These are phyloP conservation scores for Stenurella melanura DNA, from an alignment of 2,888 invertebrate genomes.

Conservation along the genomic window DNA sequence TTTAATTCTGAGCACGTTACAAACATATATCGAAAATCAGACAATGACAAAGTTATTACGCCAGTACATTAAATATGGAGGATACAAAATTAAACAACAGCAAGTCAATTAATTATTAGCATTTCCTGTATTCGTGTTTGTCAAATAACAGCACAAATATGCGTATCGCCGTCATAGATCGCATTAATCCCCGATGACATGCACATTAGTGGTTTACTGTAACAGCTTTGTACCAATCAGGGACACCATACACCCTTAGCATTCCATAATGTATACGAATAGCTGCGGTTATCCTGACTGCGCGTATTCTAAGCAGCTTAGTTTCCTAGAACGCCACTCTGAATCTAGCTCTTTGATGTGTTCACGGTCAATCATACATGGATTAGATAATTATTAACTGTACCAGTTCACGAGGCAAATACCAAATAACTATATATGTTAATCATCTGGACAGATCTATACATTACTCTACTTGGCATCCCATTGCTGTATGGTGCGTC, in stretches of 20 bases:
- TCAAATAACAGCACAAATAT: slow-evolving; percentile 32
- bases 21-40: neutral
- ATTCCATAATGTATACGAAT: slow-evolving; percentile 25
- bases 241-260: slow-evolving; percentile 26
- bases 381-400: neutral
- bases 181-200: slow-evolving; percentile 32
- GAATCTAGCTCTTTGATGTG: neutral
- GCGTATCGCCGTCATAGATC: slow-evolving; percentile 20
- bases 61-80: neutral
- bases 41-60: neutral
- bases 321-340: neutral
- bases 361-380: neutral
- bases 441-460: too few species aligned
- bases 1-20: too few species aligned
- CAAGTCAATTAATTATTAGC: slow-evolving; percentile 15
- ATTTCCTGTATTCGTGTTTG: slow-evolving; percentile 22
- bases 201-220: slow-evolving; percentile 34
- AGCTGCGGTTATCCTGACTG: slow-evolving; percentile 12
- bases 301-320: neutral
- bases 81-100: neutral
- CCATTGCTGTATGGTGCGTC: too few species aligned
- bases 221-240: slow-evolving; percentile 35
- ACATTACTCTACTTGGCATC: too few species aligned
- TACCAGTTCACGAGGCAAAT: too few species aligned
- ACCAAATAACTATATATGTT: too few species aligned